Evolutionary conservation across 2,113 vertebrate species (phyloP).

Genomic region (Corythoichthys intestinalis): DNA sequence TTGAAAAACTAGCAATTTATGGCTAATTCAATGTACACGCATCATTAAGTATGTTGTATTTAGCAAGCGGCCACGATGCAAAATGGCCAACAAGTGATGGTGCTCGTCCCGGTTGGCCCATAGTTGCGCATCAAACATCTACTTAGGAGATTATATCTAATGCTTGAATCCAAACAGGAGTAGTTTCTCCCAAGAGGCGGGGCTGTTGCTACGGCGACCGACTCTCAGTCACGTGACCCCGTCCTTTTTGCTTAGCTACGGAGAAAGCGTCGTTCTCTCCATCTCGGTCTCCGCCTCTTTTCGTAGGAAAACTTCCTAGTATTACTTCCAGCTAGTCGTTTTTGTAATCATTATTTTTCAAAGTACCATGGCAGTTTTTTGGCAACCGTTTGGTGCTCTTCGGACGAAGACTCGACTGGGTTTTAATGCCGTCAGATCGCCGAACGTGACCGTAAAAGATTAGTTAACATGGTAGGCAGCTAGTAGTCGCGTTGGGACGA

Average conservation of each 20-base stretch:
- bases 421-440: slow-evolving; percentile 3
- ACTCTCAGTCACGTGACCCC: background rate
- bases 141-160: too few relatives aligned
- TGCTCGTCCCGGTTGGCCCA: too few relatives aligned
- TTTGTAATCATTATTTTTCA: background rate
- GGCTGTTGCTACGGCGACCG: background rate
- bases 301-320: background rate
- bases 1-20: too few relatives aligned
- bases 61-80: too few relatives aligned
- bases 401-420: slow-evolving; percentile 1
- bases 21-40: too few relatives aligned
- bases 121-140: too few relatives aligned
- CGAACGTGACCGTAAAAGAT: slow-evolving; percentile 53
- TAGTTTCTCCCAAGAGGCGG: slow-evolving; percentile 2
- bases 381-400: slow-evolving; percentile 4
- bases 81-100: too few relatives aligned
- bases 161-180: too few relatives aligned
- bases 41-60: too few relatives aligned
- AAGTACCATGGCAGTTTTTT: slow-evolving; percentile 21
- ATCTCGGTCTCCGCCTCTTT: background rate
- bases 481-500: slow-evolving; percentile 31
- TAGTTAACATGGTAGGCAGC: slow-evolving; percentile 60
- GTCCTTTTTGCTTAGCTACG: background rate
- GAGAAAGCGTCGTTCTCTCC: slow-evolving; percentile 1
- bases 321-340: background rate